Evolutionary conservation across 2,113 vertebrate species (phyloP).

Genomic region (Chamaea fasciata): DNA sequence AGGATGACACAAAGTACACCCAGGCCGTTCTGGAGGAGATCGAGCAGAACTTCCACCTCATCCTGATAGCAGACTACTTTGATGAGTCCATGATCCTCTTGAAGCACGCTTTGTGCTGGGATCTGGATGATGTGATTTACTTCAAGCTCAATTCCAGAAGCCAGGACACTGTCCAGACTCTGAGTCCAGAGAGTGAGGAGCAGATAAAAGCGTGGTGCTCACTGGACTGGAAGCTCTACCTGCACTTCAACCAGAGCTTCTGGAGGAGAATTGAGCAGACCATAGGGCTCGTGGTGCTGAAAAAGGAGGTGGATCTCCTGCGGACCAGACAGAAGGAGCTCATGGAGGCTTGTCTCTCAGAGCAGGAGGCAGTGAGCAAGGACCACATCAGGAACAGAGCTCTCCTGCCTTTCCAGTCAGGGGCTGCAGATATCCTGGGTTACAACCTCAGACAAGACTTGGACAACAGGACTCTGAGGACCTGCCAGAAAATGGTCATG

Average conservation of each 20-base stretch:
- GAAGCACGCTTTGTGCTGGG: constrained; percentile 80
- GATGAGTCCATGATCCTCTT: constrained; percentile 89
- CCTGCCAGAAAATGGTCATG: constrained; percentile 73
- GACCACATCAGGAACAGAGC: constrained; percentile 55
- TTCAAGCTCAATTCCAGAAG: constrained; percentile 83
- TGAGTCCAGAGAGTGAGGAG: constrained; percentile 58
- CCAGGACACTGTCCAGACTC: background rate
- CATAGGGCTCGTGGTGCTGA: constrained; percentile 65
- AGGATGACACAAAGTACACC: background rate
- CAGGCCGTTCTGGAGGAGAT: constrained; percentile 56
- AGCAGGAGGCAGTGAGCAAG: constrained; percentile 49
- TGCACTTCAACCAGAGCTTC: constrained; percentile 84
- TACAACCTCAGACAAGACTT: constrained; percentile 77
- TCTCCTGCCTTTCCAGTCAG: constrained; percentile 81
- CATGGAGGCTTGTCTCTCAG: constrained; percentile 72
- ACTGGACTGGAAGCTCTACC: constrained; percentile 85
- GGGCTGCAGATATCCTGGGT: constrained; percentile 79
- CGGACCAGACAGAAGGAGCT: constrained; percentile 63
- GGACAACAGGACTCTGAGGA: constrained; percentile 32
- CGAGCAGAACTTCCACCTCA: constrained; percentile 75
- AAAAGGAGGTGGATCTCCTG: constrained; percentile 71
- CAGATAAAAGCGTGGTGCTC: constrained; percentile 77
- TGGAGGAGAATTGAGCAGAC: constrained; percentile 74
- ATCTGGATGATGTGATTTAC: constrained; percentile 80
- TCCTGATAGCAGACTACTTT: constrained; percentile 85